These are phyloP conservation scores for Porites rus DNA, from an alignment of 92 coral and sea anemone species.

Conservation along the genomic window DNA sequence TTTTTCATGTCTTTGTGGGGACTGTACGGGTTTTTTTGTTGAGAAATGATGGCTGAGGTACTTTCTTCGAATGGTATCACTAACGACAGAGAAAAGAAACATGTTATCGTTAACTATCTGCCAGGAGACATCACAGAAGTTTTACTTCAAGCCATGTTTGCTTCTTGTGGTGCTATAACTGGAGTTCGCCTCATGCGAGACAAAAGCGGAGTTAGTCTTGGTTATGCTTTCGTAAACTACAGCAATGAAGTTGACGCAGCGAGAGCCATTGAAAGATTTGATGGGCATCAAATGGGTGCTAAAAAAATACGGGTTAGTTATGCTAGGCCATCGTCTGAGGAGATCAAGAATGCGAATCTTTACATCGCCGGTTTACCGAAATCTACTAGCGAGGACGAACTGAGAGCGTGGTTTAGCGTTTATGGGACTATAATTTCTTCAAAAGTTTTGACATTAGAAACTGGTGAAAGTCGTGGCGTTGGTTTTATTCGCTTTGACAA, in stretches of 20 bases:
- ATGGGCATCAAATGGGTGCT: constrained; percentile 85
- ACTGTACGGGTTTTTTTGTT: neutral
- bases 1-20: neutral
- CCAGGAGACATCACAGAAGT: constrained; percentile 96
- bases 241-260: constrained; percentile 84
- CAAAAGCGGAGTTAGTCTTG: constrained; percentile 91
- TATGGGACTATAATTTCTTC: constrained; percentile 94
- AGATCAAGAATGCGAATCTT: constrained; percentile 98
- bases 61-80: constrained; percentile 25
- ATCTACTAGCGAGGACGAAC: constrained; percentile 78
- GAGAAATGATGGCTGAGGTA: constrained; percentile 2
- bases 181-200: constrained; percentile 94
- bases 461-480: constrained; percentile 96
- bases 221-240: constrained; percentile 98
- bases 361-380: constrained; percentile 97
- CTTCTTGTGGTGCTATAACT: constrained; percentile 79
- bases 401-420: constrained; percentile 82
- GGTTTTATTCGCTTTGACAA: constrained; percentile 98
- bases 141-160: constrained; percentile 82
- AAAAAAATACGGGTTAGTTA: constrained; percentile 95
- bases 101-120: constrained; percentile 94
- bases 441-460: constrained; percentile 87
- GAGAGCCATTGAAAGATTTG: constrained; percentile 87
- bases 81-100: constrained; percentile 76
- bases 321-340: constrained; percentile 98